Evolutionary conservation across 2,797 vertebrate genomes (phyloP), one percentile per base, ranked within the genome.

Genomic region (Parambassis ranga): DNA sequence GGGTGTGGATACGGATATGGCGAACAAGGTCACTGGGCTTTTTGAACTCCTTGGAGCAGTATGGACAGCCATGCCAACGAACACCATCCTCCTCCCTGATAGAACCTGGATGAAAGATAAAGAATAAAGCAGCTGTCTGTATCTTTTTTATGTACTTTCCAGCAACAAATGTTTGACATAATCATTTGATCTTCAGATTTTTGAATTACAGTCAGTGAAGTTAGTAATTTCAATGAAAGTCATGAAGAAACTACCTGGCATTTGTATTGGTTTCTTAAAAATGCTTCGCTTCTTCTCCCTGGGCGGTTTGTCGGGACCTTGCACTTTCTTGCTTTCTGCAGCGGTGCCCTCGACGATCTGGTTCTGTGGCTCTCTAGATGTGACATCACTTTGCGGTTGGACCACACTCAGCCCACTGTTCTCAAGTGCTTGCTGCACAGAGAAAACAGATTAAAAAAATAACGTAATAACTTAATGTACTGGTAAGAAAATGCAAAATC

Each of bases 1-100:
- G 98, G 7, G 98, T 99, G 83, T 99, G 98, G 75, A 99, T 99
- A 69, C 98, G 96, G 75, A 99, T 98, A 83, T 99, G 98, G 1
- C 97, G 96, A 22, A 98, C 97, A 2, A 99, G 91, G 79, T 99
- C 97, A 0, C 98, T 99, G 20, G 98, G 98, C 69, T 99, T 99
- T 81, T 98, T 98, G 85, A 99, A 99, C 90, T 98, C 98, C 83
- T 99, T 99, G 64, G 93, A 87, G 87, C 98, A 99, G 64, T 98
- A 99, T 0, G 96, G 96, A 73, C 98, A 99, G 84, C 96, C 94
- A 0, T 99, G 97, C 98, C 97, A 99, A 24, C 96, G 93, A 10
- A 99, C 90, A 0, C 97, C 98, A 4, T 97, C 96, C 86, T 96
- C 97, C 82, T 98, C 95, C 14, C 98, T 92, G 83, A 98, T 91